Conservation (phyloP, 2,888 invertebrate genomes). For the Erebia aethiops region DNA sequence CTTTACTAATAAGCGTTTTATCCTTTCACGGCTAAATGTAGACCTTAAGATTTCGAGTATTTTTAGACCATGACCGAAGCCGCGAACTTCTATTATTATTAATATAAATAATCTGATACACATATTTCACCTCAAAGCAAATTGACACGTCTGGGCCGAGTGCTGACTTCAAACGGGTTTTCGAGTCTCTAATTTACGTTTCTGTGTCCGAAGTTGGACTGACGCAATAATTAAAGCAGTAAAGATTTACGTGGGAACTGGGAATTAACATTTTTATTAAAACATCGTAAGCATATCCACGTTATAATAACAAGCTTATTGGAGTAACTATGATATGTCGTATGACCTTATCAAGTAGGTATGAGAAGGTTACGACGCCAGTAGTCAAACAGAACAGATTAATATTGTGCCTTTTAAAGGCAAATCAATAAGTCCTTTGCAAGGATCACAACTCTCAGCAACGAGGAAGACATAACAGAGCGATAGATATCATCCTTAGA, state of each 20-base stretch:
- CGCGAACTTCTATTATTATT: neutral
- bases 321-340: too few species aligned
- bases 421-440: too few species aligned
- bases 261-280: too few species aligned
- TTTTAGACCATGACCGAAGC: conserved; percentile 1
- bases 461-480: too few species aligned
- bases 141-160: conserved; percentile 11
- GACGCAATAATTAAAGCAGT: conserved; percentile 10
- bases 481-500: neutral
- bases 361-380: too few species aligned
- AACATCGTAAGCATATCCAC: too few species aligned
- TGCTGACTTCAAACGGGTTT: conserved; percentile 18
- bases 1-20: neutral
- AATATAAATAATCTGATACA: neutral
- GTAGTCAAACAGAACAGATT: too few species aligned
- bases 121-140: neutral
- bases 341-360: too few species aligned
- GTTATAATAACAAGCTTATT: too few species aligned
- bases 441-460: too few species aligned
- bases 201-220: neutral
- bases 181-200: conserved; percentile 2
- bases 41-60: neutral
- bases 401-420: too few species aligned
- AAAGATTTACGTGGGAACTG: conserved; percentile 3
- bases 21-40: neutral